Evolutionary conservation across 2,113 vertebrate species (phyloP), one percentile per base, ranked within the genome.

Genomic region (Pterocles gutturalis): DNA sequence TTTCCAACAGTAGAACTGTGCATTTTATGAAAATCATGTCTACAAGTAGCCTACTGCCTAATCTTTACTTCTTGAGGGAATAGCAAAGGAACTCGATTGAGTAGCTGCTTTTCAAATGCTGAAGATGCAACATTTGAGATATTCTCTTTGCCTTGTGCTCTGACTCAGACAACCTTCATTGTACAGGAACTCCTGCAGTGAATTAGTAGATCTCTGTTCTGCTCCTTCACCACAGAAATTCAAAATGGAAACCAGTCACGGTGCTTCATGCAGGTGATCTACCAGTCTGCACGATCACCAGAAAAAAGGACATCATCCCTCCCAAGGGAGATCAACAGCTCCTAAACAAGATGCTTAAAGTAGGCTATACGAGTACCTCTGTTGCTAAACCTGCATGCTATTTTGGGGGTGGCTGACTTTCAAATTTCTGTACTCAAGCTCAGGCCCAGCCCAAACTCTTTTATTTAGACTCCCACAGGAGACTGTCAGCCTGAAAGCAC

Each of bases 201-300:
- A 73, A 57, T 62, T 0, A 0, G 19, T 0, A 1, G 14, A 4
- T 73, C 9, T 55, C 65, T 11, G 7, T 57, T 73, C 66, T 53
- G 28, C 41, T 72, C 15, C 20, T 73, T 58, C 38, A 48, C 19
- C 13, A 5, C 4, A 17, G 36, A 64, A 93, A 69, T 62, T 73
- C 43, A 43, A 69, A 83, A 72, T 5, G 15, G 36, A 79, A 69
- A 48, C 21, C 41, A 43, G 48, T 7, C 22, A 73, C 36, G 22
- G 60, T 46, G 25, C 54, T 75, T 72, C 7, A 0, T 60, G 33
- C 18, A 60, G 57, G 43, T 1, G 1, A 34, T 48, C 8, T 41
- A 17, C 45, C 21, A 17, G 36, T 25, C 36, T 49, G 41, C 54
- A 29, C 7, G 6, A 15, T 38, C 88, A 62, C 12, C 25, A 46